Base-by-base conservation (phyloP, 2,113 vertebrate species). In the Pimephales promelas region DNA sequence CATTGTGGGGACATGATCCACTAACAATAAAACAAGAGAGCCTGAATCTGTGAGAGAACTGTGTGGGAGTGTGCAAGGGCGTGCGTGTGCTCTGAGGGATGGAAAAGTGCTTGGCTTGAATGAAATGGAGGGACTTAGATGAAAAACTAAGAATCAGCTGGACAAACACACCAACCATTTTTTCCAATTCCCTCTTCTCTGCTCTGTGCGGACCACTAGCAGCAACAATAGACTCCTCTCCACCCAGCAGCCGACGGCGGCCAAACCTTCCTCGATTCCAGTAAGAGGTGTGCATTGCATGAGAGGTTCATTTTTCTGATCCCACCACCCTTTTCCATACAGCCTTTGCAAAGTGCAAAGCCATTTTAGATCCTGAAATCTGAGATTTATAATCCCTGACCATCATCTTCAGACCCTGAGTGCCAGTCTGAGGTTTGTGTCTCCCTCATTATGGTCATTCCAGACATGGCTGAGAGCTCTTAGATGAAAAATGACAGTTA, bases 141-240 rank as follows among this genome's bases (percentile, higher is more conserved):
- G 84, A 87, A 89, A 70, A 86, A 87, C 85, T 75, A 74, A 52
- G 68, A 70, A 88, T 88, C 85, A 88, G 70, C 84, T 86, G 66
- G 83, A 88, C 80, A 88, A 89, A 88, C 45, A 84, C 47, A 80
- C 62, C 16, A 26, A 49, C 56, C 24, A 13, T 11, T 64, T 26
- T 80, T 49, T 34, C n/a, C 43, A 28, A 62, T 40, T 81, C 52
- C 74, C 45, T 83, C 74, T 76, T 49, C 74, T 36, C 18, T 9
- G 20, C 10, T 56, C 49, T 34, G 10, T 74, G 56, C 56, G 8
- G 36, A n/a, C 76, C 45, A 61, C 34, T 49, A n/a, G 11, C 16
- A 82, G 47, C 75, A 70, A 70, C 74, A 79, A 84, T 62, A 43
- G 54, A 28, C 26, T 76, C 14, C 43, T 68, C 47, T 24, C 56